phyloP scores from a whole-genome alignment of 2,888 invertebrate genomes.

The Cerastis leucographa region DNA sequence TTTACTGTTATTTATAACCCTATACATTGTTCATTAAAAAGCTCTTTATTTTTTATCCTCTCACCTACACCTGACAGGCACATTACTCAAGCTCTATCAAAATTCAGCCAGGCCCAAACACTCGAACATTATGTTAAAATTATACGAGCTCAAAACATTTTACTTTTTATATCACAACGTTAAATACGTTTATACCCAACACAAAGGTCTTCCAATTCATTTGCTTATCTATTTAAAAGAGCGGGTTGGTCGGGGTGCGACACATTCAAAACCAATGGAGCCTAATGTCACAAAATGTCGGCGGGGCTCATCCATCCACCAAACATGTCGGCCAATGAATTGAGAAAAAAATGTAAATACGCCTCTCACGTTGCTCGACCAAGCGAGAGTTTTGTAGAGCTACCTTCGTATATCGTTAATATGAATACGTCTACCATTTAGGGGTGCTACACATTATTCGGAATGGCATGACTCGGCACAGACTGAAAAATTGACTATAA shows the following conservation, averaged over 20 bases:
- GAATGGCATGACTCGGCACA: not conserved
- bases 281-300: slow-evolving; percentile 88
- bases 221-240: slow-evolving; percentile 89
- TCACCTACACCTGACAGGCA: slow-evolving; percentile 36
- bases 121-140: slow-evolving; percentile 67
- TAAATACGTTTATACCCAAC: slow-evolving; percentile 78
- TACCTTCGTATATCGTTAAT: slow-evolving; percentile 62
- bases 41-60: slow-evolving; percentile 40
- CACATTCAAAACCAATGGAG: slow-evolving; percentile 89
- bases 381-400: slow-evolving; percentile 77
- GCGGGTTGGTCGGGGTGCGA: slow-evolving; percentile 81
- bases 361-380: slow-evolving; percentile 76
- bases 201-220: slow-evolving; percentile 89
- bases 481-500: not conserved
- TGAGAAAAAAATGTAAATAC: slow-evolving; percentile 84
- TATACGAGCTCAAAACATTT: slow-evolving; percentile 71
- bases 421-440: slow-evolving; percentile 58
- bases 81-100: slow-evolving; percentile 64
- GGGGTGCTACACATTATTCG: slow-evolving; percentile 2
- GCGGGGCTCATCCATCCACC: slow-evolving; percentile 82
- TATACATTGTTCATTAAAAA: slow-evolving; percentile 23
- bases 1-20: slow-evolving; percentile 27
- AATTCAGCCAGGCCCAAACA: slow-evolving; percentile 64
- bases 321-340: slow-evolving; percentile 79
- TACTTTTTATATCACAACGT: slow-evolving; percentile 73